phyloP scores from a whole-genome alignment of 2,888 invertebrate species.

The Drosophila subsilvestris region DNA sequence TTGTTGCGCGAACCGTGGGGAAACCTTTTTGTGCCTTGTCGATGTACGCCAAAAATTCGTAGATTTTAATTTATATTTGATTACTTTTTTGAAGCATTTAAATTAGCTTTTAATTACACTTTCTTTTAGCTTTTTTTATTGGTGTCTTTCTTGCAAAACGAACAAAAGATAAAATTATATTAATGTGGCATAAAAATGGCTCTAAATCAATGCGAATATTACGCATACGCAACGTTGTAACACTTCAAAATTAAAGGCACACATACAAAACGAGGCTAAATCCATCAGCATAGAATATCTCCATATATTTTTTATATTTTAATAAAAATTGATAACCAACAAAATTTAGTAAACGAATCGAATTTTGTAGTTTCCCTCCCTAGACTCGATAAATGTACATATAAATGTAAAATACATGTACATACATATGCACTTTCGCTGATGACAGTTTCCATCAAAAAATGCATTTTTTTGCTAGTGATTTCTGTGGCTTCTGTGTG shows the following conservation, averaged over 20 bases:
- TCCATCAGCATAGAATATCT: neutral
- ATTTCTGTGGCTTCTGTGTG: neutral
- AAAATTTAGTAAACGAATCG: neutral
- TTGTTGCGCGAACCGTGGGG: constrained; percentile 32
- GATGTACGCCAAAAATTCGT: constrained; percentile 17
- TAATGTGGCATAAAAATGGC: neutral
- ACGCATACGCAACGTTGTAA: constrained; percentile 52
- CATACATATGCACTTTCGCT: neutral
- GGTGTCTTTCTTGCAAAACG: constrained; percentile 31
- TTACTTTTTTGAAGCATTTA: constrained; percentile 8
- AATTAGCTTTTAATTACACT: constrained; percentile 40
- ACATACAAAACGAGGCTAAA: neutral
- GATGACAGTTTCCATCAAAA: neutral
- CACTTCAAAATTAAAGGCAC: neutral
- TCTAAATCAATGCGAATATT: constrained; percentile 8
- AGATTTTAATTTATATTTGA: constrained; percentile 11
- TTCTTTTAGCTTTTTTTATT: neutral
- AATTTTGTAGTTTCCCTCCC: neutral
- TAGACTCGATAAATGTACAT: neutral
- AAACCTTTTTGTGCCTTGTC: constrained; percentile 26
- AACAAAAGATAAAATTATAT: constrained; percentile 30
- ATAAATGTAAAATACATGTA: neutral
- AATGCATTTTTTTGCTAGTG: constrained; percentile 4
- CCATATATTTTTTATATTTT: neutral
- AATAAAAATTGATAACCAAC: neutral